Evolutionary conservation across 1,140 invertebrate genomes (phyloP), one percentile per base, ranked within the genome.

Genomic region (Euura saliciscinereae): DNA sequence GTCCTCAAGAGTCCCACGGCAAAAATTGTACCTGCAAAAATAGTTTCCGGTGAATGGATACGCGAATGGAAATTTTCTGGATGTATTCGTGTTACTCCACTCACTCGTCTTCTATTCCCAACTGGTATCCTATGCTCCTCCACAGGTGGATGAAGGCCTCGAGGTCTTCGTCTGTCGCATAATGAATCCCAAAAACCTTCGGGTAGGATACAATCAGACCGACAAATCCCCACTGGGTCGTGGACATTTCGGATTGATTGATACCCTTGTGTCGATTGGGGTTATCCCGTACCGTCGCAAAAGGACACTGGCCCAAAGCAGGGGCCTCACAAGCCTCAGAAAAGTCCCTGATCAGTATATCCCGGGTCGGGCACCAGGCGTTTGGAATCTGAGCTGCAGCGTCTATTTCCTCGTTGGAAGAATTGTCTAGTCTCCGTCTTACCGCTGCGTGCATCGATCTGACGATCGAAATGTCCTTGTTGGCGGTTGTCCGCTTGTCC

Each of bases 171-270:
- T 89, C 80, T 5, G 83, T 87, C 0, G 80, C 82, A 10, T 87
- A 66, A 43, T 87, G 80, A 2, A 95, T 85, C 0, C 94, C 93
- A 69, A 95, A 89, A 13, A 87, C 81, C 66, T 91, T 79, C 0
- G 93, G 91, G 44, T 90, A 91, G 5, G 94, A 76, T 0, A 95
- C 78, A 0, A 90, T 84, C 45, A 93, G 89, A 1, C 94, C 94
- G 75, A 97, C 90, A 80, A 97, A 97, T 2, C 92, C 94, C 75
- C 93, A 95, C 78, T 93, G 93, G 0, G 96, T 96, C 1, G 93
- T 75, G 0, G 91, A 90, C 90, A 97, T 91, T 75, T 97, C 95
- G 65, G 91, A 90, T 82, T 98, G 96, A 66, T 82, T 83, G 2
- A 89, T 80, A 2, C 89, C 89, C 85, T 64, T 87, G 83, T 3